phyloP scores from a whole-genome alignment of 2,113 vertebrate genomes.

The Calonectris borealis region DNA sequence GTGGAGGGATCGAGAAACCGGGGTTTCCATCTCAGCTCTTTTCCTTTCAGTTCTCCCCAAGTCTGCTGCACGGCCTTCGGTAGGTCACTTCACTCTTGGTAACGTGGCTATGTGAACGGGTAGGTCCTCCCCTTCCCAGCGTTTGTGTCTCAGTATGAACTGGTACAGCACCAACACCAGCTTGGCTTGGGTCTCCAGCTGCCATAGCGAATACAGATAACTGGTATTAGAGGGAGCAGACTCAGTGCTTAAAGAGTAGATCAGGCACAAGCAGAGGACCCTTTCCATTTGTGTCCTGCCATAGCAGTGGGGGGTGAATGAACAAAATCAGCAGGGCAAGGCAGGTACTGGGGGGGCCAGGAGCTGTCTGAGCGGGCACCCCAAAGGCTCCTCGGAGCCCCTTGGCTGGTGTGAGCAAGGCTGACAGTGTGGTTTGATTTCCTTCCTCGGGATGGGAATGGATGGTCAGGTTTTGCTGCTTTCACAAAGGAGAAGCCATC shows the following conservation, averaged over 20 bases:
- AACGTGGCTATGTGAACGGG: neutral
- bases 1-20: neutral
- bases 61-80: neutral
- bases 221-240: neutral
- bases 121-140: neutral
- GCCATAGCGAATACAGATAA: rapidly evolving
- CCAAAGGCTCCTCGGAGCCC: neutral
- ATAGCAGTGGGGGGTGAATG: neutral
- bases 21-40: neutral
- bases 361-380: neutral
- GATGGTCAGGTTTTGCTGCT: neutral
- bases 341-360: neutral
- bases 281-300: neutral
- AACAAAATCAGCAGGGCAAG: neutral
- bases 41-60: neutral
- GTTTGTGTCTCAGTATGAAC: neutral
- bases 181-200: neutral
- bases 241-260: neutral
- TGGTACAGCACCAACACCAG: neutral
- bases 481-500: neutral
- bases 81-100: neutral
- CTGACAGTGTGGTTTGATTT: neutral
- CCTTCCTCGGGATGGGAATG: neutral
- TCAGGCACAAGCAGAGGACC: neutral
- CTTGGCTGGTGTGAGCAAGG: neutral